Conservation (phyloP, 2,888 invertebrate genomes). For the Cylindroiulus punctatus region DNA sequence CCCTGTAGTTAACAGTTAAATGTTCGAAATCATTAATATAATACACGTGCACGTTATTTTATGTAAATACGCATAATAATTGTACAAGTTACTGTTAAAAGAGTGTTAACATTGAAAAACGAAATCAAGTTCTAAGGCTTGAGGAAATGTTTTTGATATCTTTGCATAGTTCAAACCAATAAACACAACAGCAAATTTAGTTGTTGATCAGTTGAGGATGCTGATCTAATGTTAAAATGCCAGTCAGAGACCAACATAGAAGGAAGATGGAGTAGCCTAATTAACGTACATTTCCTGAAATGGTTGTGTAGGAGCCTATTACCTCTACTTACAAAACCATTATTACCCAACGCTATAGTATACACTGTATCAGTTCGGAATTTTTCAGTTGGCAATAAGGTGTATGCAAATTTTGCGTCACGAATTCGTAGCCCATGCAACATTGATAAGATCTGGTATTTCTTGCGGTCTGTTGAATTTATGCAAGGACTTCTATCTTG, state of each 20-base stretch:
- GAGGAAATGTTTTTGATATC: neutral
- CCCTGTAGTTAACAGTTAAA: neutral
- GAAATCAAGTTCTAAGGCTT: neutral
- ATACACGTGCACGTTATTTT: neutral
- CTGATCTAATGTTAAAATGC: neutral
- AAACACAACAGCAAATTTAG: neutral
- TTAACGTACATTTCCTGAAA: neutral
- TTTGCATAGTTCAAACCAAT: neutral
- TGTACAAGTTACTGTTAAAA: too few species aligned
- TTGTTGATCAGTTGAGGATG: neutral
- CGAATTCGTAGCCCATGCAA: neutral
- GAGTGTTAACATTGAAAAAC: neutral
- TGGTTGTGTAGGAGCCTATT: neutral
- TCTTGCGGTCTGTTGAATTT: neutral
- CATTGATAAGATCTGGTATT: neutral
- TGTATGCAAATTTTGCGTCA: neutral
- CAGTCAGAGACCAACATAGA: neutral
- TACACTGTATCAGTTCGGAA: too few species aligned
- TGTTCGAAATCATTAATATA: neutral
- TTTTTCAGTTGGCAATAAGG: neutral
- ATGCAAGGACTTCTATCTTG: neutral
- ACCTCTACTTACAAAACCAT: neutral
- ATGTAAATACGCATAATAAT: neutral
- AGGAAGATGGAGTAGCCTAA: too few species aligned
- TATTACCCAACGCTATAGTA: neutral